A percentile compares a stretch with the other conserved stretches of the same genome.
Conservation (phyloP, 2,888 invertebrate species). For the Tinea pellionella region DNA sequence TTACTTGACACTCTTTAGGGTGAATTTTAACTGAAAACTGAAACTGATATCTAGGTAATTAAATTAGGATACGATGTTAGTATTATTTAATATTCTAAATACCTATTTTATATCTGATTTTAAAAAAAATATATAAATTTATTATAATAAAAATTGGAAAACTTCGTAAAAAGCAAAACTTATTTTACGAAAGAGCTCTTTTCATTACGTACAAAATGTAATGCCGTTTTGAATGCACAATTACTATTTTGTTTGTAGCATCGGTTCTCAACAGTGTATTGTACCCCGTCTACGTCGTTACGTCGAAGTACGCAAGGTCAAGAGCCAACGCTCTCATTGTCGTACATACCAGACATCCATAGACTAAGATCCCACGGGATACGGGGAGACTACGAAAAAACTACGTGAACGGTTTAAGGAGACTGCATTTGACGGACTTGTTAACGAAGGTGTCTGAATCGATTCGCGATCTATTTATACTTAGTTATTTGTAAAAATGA, state of each 20-base stretch:
- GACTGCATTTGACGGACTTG: too few species aligned
- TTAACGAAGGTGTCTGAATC: too few species aligned
- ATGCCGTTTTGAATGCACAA: neutral
- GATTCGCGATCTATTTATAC: too few species aligned
- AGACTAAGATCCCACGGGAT: neutral
- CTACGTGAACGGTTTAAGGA: neutral
- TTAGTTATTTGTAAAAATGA: too few species aligned
- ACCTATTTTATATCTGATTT: too few species aligned
- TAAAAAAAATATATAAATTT: too few species aligned
- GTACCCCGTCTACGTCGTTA: slow-evolving; percentile 1
- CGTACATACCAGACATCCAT: neutral
- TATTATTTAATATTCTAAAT: too few species aligned
- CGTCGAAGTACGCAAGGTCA: slow-evolving; percentile 13
- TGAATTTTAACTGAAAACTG: neutral
- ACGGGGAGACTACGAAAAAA: neutral
- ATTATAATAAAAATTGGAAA: too few species aligned
- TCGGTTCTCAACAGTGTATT: neutral
- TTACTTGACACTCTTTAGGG: neutral
- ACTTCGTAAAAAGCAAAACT: neutral
- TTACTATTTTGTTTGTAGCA: neutral
- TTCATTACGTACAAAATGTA: neutral
- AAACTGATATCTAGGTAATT: too few species aligned
- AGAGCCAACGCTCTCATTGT: slow-evolving; percentile 13
- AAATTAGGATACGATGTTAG: too few species aligned
- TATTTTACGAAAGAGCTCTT: neutral